Evolutionary conservation across 2,888 invertebrate genomes (phyloP).

Genomic region (Clistopyga incitator): DNA sequence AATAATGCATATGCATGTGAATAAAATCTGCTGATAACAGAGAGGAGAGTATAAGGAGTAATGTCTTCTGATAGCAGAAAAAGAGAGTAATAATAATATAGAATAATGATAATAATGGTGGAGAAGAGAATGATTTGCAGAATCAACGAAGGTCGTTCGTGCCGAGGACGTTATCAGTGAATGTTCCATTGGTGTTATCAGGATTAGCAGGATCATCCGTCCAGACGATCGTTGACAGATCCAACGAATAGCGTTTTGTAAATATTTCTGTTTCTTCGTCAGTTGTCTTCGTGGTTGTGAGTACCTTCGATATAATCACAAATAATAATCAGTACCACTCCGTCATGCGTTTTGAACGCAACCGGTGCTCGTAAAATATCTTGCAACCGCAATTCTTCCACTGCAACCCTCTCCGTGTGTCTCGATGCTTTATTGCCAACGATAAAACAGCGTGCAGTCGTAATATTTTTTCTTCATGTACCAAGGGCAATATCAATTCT

Average conservation of each 20-base stretch:
- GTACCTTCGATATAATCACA: constrained; percentile 63
- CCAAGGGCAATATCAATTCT: neutral
- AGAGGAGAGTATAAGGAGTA: constrained; percentile 24
- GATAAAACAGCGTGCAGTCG: constrained; percentile 50
- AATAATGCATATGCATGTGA: constrained; percentile 28
- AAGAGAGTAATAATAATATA: no score
- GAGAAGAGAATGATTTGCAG: constrained; percentile 33
- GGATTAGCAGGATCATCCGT: constrained; percentile 69
- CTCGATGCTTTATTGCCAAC: constrained; percentile 32
- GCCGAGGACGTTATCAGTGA: constrained; percentile 73
- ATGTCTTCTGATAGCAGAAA: constrained; percentile 5
- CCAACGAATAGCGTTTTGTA: constrained; percentile 45
- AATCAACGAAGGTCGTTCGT: constrained; percentile 73
- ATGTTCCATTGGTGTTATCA: constrained; percentile 70
- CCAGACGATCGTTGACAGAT: constrained; percentile 64
- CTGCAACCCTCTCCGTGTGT: constrained; percentile 21
- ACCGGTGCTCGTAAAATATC: constrained; percentile 15
- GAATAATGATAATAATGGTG: neutral
- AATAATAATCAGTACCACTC: constrained; percentile 35
- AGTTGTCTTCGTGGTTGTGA: constrained; percentile 49
- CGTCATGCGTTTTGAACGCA: neutral
- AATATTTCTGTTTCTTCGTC: constrained; percentile 60
- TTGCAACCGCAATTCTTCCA: constrained; percentile 21
- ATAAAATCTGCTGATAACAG: constrained; percentile 35
- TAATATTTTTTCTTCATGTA: constrained; percentile 2